A percentile compares a stretch with the other conserved stretches of the same genome.
Evolutionary conservation across 2,797 vertebrate species (phyloP).

Genomic region (Carcharodon carcharias): DNA sequence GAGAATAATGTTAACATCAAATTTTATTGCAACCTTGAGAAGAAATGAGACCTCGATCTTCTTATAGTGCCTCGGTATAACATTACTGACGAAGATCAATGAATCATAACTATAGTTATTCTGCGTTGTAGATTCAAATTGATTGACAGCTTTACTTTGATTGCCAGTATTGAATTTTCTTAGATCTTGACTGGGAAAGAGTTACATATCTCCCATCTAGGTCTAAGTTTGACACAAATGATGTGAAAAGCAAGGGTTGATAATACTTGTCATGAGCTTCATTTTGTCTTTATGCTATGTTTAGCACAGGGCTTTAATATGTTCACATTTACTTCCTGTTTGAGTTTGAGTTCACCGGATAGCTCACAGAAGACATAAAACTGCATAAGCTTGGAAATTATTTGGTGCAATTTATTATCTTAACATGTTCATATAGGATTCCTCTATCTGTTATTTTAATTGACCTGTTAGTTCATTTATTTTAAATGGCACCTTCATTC

Average conservation of each 20-base stretch:
- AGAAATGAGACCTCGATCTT: neutral
- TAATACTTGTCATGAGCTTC: neutral
- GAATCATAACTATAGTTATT: neutral
- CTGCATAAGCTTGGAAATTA: neutral
- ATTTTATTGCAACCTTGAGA: neutral
- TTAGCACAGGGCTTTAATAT: neutral
- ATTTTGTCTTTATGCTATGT: neutral
- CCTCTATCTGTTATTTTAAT: neutral
- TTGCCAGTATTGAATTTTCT: neutral
- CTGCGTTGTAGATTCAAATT: neutral
- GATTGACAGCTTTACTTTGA: neutral
- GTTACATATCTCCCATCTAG: neutral
- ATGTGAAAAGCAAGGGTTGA: neutral
- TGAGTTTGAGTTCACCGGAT: neutral
- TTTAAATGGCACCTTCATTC: neutral
- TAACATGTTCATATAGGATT: neutral
- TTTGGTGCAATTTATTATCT: neutral
- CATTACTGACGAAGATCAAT: neutral
- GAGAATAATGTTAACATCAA: neutral
- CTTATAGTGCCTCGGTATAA: neutral
- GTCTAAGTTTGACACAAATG: neutral
- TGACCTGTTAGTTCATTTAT: neutral
- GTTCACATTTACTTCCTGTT: neutral
- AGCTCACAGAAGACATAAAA: neutral
- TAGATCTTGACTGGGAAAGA: neutral